Conservation (phyloP, 37 sponge, comb jelly and placozoan genomes). For the Chondrilla cf. caribensis region DNA sequence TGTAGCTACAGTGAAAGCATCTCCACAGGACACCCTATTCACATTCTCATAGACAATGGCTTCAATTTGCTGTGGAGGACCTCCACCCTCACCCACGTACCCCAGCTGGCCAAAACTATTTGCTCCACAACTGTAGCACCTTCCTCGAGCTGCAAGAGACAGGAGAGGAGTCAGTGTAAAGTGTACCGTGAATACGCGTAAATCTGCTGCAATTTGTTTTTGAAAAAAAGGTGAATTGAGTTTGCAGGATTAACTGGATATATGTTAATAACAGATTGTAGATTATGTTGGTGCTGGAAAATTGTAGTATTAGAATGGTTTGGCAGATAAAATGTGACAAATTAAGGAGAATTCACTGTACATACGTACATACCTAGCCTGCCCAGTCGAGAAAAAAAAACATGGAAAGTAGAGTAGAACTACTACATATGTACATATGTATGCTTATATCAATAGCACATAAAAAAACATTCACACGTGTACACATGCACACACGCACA, state of each 20-base stretch:
- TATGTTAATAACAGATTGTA: no score
- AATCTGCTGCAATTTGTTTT: background rate
- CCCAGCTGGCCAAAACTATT: constrained; percentile 79
- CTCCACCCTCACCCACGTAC: constrained; percentile 4
- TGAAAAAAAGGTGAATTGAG: background rate
- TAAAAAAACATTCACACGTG: no score
- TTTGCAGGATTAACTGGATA: background rate
- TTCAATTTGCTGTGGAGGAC: constrained; percentile 9
- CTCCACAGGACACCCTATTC: constrained; percentile 66
- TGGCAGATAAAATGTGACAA: no score
- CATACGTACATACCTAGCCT: no score
- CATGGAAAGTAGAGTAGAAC: no score
- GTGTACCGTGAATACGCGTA: background rate
- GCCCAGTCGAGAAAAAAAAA: no score
- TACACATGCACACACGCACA: no score
- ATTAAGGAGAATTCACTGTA: no score
- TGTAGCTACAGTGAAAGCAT: constrained; percentile 59
- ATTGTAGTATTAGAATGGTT: no score
- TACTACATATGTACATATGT: no score
- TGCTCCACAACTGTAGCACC: constrained; percentile 62
- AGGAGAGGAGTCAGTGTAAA: background rate
- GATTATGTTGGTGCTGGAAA: no score
- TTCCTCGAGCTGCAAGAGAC: constrained; percentile 32
- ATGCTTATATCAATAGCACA: no score
- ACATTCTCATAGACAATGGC: constrained; percentile 35